Percentiles rank a stretch among this genome's conserved stretches.
Evolutionary conservation across 2,113 vertebrate genomes (phyloP).

Genomic region (Leptobrachium leishanense): DNA sequence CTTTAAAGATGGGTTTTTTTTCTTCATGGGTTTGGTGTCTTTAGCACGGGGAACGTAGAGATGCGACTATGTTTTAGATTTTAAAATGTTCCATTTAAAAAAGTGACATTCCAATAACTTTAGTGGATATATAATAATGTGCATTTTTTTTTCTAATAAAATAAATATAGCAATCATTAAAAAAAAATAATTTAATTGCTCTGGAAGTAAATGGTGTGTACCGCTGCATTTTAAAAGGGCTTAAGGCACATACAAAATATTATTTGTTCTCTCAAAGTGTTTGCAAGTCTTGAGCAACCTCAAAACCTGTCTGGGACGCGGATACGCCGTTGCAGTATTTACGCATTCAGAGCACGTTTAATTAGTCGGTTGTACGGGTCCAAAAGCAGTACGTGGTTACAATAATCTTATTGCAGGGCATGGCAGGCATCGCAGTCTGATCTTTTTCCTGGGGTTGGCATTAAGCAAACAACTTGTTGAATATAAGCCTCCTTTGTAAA

Average conservation of each 20-base stretch:
- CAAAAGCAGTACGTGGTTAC: neutral
- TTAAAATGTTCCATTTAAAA: too few relatives aligned
- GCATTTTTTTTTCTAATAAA: too few relatives aligned
- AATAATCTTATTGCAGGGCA: neutral
- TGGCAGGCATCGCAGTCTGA: neutral
- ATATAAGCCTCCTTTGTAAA: neutral
- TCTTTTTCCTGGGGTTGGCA: neutral
- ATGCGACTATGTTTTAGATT: too few relatives aligned
- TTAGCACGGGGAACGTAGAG: too few relatives aligned
- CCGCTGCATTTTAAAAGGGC: too few relatives aligned
- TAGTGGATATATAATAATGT: too few relatives aligned
- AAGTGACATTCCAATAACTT: too few relatives aligned
- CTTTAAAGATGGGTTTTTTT: too few relatives aligned
- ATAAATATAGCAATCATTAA: too few relatives aligned
- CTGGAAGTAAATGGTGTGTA: too few relatives aligned
- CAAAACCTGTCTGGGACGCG: neutral
- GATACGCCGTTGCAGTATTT: neutral
- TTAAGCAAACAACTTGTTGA: neutral
- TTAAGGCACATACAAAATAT: neutral
- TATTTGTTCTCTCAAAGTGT: neutral
- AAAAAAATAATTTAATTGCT: too few relatives aligned
- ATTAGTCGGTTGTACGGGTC: neutral
- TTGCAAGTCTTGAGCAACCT: neutral
- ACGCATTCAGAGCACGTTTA: neutral
- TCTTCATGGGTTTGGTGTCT: too few relatives aligned